Conservation (phyloP, 2,888 invertebrate species). For the Maniola hyperantus region DNA sequence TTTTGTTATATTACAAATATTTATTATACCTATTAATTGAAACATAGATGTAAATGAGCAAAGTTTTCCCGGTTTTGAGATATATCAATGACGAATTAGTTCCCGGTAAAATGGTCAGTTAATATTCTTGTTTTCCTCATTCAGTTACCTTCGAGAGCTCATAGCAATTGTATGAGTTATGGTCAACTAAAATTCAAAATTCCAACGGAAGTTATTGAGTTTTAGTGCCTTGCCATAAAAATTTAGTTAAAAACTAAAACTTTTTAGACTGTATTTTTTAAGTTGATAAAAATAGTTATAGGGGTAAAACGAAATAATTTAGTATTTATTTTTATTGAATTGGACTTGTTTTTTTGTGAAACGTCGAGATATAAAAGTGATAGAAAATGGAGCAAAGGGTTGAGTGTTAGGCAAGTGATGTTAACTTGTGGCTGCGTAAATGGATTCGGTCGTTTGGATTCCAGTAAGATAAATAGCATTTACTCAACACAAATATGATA, state of each 20-base stretch:
- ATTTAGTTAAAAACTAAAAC: background rate
- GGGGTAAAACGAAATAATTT: too few relatives aligned
- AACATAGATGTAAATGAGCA: conserved; percentile 9
- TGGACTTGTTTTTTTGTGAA: too few relatives aligned
- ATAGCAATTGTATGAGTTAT: background rate
- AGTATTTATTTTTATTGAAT: too few relatives aligned
- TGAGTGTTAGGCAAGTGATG: conserved; percentile 35
- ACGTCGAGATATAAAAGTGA: background rate
- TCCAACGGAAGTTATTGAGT: background rate
- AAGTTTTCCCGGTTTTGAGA: conserved; percentile 32
- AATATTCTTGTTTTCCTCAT: conserved; percentile 44
- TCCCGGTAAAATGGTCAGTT: conserved; percentile 42
- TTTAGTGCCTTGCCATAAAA: background rate
- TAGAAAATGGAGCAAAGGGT: background rate
- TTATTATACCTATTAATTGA: conserved; percentile 1
- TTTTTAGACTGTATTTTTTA: background rate
- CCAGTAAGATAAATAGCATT: conserved; percentile 45
- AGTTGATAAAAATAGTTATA: too few relatives aligned
- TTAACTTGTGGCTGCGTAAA: conserved; percentile 48
- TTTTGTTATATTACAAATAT: background rate
- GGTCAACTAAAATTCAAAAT: background rate
- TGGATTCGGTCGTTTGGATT: conserved; percentile 44
- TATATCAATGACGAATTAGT: conserved; percentile 43
- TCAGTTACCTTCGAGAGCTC: conserved; percentile 22
- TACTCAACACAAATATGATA: background rate